Evolutionary conservation across 2,888 invertebrate species (phyloP).

Genomic region (Tenthredo amoena): DNA sequence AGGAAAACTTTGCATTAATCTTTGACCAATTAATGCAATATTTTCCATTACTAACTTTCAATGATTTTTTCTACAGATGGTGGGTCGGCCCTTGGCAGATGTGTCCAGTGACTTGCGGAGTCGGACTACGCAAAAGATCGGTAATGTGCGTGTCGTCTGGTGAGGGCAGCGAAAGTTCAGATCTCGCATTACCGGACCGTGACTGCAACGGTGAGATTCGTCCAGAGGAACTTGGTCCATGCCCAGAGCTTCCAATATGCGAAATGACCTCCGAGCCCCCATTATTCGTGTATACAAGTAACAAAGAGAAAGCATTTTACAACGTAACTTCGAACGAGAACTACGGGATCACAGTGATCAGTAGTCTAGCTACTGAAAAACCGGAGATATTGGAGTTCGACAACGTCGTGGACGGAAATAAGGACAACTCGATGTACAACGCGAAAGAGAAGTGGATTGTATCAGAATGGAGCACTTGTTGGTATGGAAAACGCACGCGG

Average conservation of each 20-base stretch:
- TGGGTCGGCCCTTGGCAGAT: conserved; percentile 93
- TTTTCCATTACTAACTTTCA: neutral
- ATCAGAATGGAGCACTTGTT: conserved; percentile 71
- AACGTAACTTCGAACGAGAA: conserved; percentile 69
- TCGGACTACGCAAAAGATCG: conserved; percentile 83
- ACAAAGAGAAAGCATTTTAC: conserved; percentile 70
- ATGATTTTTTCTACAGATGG: conserved; percentile 79
- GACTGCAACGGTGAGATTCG: conserved; percentile 84
- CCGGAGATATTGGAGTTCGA: conserved; percentile 74
- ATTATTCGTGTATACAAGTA: conserved; percentile 68
- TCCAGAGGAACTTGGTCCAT: conserved; percentile 85
- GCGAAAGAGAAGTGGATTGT: conserved; percentile 72
- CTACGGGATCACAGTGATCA: conserved; percentile 65
- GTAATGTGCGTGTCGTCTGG: conserved; percentile 84
- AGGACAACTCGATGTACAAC: conserved; percentile 71
- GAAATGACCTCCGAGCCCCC: conserved; percentile 67
- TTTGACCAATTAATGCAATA: neutral
- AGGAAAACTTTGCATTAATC: neutral
- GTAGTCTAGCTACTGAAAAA: conserved; percentile 67
- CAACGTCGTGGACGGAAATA: conserved; percentile 72
- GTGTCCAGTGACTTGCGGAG: conserved; percentile 87
- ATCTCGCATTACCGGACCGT: conserved; percentile 87
- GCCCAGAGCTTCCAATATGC: conserved; percentile 80
- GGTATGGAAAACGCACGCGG: conserved; percentile 66
- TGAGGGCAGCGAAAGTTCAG: conserved; percentile 81